Conservation (phyloP, 2,113 vertebrate species). For the Prolemur simus region DNA sequence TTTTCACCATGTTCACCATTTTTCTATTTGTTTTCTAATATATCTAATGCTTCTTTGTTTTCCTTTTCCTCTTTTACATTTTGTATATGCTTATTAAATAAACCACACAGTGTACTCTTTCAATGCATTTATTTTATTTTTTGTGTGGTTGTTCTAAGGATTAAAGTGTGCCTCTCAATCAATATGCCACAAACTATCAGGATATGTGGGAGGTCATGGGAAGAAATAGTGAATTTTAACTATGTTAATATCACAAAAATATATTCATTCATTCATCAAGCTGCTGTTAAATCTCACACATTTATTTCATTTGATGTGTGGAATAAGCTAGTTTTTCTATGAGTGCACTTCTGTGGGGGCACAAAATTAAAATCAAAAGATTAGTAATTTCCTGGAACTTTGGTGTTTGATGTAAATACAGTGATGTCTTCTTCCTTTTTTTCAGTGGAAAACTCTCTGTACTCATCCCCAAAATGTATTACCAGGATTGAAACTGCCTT, state of each 20-base stretch:
- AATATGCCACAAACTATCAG: not conserved
- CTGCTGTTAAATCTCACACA: not conserved
- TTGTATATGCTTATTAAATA: not conserved
- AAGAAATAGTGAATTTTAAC: slow-evolving; percentile 26
- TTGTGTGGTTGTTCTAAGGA: not conserved
- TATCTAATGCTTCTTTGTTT: not conserved
- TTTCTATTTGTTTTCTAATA: not conserved
- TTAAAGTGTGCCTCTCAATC: not conserved
- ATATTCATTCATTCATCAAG: slow-evolving; percentile 41
- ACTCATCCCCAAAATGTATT: not conserved
- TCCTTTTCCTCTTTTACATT: not conserved
- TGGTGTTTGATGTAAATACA: slow-evolving; percentile 37
- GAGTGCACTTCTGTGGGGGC: slow-evolving; percentile 36
- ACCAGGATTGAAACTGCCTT: not conserved
- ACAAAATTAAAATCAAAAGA: slow-evolving; percentile 63
- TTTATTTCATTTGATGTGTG: slow-evolving; percentile 58
- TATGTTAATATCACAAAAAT: slow-evolving; percentile 31
- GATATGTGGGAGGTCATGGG: not conserved
- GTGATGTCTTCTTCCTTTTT: not conserved
- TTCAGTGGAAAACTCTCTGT: not conserved
- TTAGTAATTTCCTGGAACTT: slow-evolving; percentile 40
- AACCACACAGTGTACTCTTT: not conserved
- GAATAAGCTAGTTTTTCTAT: slow-evolving; percentile 60
- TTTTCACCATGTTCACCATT: not conserved
- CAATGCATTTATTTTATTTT: not conserved